Conservation (phyloP, 2,113 vertebrate genomes). For the Cepphus grylle region DNA sequence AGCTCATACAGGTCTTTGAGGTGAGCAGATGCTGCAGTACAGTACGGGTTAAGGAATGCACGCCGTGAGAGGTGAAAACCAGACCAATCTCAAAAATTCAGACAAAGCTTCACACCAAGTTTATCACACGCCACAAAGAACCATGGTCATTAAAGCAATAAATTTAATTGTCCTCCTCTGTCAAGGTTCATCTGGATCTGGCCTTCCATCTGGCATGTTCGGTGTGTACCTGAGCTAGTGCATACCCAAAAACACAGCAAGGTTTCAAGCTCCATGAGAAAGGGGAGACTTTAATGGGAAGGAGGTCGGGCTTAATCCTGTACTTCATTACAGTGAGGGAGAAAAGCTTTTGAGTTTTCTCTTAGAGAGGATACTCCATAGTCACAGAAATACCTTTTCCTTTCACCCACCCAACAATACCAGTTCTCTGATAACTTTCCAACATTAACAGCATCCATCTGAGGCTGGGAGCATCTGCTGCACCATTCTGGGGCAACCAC, state of each 20-base stretch:
- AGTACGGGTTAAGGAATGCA: background rate
- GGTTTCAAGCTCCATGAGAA: background rate
- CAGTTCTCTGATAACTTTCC: background rate
- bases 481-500: background rate
- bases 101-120: background rate
- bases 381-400: background rate
- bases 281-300: background rate
- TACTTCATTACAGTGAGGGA: background rate
- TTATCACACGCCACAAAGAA: background rate
- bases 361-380: background rate
- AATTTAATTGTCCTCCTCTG: background rate
- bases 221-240: background rate
- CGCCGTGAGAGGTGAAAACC: background rate
- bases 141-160: background rate
- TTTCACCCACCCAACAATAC: background rate
- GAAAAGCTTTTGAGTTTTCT: background rate
- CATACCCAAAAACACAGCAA: background rate
- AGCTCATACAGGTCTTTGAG: background rate
- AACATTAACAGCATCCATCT: background rate
- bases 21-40: background rate
- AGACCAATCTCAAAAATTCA: background rate
- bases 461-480: background rate
- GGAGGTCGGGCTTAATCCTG: background rate
- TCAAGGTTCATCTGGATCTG: background rate
- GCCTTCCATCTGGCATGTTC: background rate